These are phyloP conservation scores for Dicerorhinus sumatrensis DNA, from an alignment of 2,113 vertebrate genomes.

Conservation along the genomic window DNA sequence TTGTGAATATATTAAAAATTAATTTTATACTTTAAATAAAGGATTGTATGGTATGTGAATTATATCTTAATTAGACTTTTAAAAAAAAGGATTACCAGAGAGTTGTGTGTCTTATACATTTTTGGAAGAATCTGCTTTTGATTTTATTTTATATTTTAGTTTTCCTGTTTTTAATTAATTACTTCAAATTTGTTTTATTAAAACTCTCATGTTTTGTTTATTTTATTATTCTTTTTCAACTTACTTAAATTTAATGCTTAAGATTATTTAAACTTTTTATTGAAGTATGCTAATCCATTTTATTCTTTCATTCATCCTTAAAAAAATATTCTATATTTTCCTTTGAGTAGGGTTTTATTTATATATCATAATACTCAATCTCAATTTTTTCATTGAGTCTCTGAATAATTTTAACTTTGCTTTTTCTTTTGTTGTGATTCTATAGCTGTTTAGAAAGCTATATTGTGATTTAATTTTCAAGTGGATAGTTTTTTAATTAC, in stretches of 20 bases:
- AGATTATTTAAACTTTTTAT: background rate
- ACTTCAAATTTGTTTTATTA: background rate
- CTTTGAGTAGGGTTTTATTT: background rate
- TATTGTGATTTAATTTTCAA: background rate
- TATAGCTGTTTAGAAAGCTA: background rate
- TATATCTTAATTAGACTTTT: background rate
- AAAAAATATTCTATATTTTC: background rate
- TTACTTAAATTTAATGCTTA: background rate
- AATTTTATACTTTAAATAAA: background rate
- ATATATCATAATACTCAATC: background rate
- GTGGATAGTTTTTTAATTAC: background rate
- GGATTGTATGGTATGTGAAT: background rate
- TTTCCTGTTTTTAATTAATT: background rate
- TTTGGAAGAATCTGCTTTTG: background rate
- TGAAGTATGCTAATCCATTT: background rate
- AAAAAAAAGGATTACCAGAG: background rate
- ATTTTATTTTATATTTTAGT: background rate
- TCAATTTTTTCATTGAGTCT: background rate
- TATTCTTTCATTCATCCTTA: background rate
- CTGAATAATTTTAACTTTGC: background rate
- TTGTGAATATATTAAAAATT: conserved; percentile 24
- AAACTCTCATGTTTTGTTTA: background rate
- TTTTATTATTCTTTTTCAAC: background rate
- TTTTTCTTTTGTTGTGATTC: background rate
- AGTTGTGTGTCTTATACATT: background rate